Percentiles rank a stretch among this genome's conserved stretches.
phyloP scores from a whole-genome alignment of 2,113 vertebrate genomes.

The Chionomys nivalis region DNA sequence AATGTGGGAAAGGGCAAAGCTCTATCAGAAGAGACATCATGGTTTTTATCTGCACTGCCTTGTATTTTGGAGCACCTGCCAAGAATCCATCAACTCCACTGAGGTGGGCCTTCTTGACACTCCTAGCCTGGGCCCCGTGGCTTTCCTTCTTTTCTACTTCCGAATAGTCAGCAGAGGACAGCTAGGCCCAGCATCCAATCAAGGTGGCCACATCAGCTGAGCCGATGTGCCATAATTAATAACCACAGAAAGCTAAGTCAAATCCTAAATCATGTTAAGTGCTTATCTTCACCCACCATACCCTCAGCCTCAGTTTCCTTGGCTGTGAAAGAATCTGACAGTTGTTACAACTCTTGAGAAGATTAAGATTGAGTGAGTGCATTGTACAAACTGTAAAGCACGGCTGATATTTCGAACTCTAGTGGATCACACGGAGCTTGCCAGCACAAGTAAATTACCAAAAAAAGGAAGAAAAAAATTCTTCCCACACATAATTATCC shows the following conservation, averaged over 20 bases:
- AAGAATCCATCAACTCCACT: neutral
- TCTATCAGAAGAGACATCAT: neutral
- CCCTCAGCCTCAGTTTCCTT: conserved; percentile 40
- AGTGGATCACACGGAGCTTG: conserved; percentile 27
- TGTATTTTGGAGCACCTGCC: neutral
- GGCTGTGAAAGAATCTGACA: conserved; percentile 20
- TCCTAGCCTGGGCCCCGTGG: neutral
- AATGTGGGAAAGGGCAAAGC: neutral
- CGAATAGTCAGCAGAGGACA: neutral
- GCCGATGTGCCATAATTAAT: neutral
- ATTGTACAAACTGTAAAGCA: conserved; percentile 61
- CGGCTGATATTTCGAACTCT: conserved; percentile 45
- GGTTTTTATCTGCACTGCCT: neutral
- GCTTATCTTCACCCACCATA: neutral
- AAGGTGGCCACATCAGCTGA: neutral
- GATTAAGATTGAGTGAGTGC: conserved; percentile 26
- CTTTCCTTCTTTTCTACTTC: neutral
- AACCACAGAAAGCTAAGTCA: conserved; percentile 4
- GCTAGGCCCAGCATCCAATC: neutral
- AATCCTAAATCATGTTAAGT: neutral
- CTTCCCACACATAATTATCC: neutral
- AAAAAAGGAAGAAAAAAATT: neutral
- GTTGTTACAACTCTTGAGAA: neutral
- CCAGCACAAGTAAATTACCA: conserved; percentile 52
- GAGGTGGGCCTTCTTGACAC: neutral